Conservation (phyloP, 2,113 vertebrate species). For the Passer montanus region DNA sequence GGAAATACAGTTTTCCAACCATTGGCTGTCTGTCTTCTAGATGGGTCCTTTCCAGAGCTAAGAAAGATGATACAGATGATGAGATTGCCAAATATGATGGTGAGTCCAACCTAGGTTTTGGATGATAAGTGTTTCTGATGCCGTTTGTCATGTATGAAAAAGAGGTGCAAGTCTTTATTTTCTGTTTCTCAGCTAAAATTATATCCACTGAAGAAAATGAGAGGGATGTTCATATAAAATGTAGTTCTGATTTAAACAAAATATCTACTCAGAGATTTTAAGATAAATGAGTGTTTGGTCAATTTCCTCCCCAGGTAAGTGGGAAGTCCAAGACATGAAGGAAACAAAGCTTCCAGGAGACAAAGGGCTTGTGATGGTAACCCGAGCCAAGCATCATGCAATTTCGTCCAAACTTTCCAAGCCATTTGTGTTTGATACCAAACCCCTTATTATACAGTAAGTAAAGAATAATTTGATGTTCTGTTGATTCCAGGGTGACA, state of each 20-base stretch:
- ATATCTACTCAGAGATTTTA: background rate
- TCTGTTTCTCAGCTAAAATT: background rate
- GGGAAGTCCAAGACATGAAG: conserved; percentile 95
- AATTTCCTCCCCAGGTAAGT: conserved; percentile 81
- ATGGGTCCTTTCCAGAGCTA: conserved; percentile 94
- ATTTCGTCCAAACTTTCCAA: conserved; percentile 88
- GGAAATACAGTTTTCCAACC: background rate
- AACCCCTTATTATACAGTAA: conserved; percentile 95
- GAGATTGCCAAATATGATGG: conserved; percentile 98
- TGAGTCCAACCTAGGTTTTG: conserved; percentile 62
- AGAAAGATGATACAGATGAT: conserved; percentile 94
- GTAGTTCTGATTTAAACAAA: background rate
- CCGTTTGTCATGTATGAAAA: background rate
- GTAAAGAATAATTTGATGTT: conserved; percentile 56
- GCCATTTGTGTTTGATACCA: conserved; percentile 90
- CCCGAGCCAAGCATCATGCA: conserved; percentile 95
- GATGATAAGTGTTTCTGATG: background rate
- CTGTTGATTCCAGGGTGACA: background rate
- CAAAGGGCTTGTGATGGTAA: conserved; percentile 92
- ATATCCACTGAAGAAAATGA: background rate
- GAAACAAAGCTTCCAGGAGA: conserved; percentile 92
- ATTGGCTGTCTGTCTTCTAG: conserved; percentile 70
- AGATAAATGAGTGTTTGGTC: background rate
- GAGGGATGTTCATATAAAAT: background rate
- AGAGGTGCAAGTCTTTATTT: background rate